Evolutionary conservation across 2,888 invertebrate genomes (phyloP).

Genomic region (Molorchus minor): DNA sequence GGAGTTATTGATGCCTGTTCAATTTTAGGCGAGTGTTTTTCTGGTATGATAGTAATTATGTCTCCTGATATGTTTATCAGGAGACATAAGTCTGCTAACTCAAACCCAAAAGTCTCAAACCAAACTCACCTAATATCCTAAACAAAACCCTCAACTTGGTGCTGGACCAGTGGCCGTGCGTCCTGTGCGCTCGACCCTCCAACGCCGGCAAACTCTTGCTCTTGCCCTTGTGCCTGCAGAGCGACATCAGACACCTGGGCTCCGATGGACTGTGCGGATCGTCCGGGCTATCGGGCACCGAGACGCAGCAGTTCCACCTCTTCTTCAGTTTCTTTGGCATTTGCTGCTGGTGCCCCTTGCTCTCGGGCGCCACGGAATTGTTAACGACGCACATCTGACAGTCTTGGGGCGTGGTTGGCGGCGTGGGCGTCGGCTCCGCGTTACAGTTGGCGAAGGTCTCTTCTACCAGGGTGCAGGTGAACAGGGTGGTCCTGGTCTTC

Average conservation of each 20-base stretch:
- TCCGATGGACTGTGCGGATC: conserved; percentile 64
- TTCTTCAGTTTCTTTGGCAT: conserved; percentile 59
- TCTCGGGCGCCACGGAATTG: conserved; percentile 53
- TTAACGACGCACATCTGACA: conserved; percentile 57
- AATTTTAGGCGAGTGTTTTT: too few species aligned
- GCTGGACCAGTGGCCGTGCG: conserved; percentile 61
- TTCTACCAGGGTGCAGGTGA: conserved; percentile 65
- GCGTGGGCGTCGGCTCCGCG: conserved; percentile 63
- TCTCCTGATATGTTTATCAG: too few species aligned
- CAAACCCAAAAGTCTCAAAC: not conserved
- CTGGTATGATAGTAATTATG: too few species aligned
- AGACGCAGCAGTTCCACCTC: conserved; percentile 70
- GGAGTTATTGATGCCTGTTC: too few species aligned
- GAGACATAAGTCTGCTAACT: too few species aligned
- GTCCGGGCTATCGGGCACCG: conserved; percentile 69
- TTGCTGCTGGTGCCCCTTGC: conserved; percentile 35
- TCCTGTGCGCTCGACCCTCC: conserved; percentile 52
- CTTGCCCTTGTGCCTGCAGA: conserved; percentile 58
- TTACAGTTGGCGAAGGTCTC: conserved; percentile 58
- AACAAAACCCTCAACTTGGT: conserved; percentile 61
- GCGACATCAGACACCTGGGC: conserved; percentile 58
- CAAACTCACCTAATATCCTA: conserved; percentile 56
- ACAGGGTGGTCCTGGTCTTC: conserved; percentile 52
- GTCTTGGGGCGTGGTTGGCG: conserved; percentile 60
- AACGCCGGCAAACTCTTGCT: conserved; percentile 49